phyloP scores from a whole-genome alignment of 2,113 vertebrate species.

The Herpailurus yagouaroundi region DNA sequence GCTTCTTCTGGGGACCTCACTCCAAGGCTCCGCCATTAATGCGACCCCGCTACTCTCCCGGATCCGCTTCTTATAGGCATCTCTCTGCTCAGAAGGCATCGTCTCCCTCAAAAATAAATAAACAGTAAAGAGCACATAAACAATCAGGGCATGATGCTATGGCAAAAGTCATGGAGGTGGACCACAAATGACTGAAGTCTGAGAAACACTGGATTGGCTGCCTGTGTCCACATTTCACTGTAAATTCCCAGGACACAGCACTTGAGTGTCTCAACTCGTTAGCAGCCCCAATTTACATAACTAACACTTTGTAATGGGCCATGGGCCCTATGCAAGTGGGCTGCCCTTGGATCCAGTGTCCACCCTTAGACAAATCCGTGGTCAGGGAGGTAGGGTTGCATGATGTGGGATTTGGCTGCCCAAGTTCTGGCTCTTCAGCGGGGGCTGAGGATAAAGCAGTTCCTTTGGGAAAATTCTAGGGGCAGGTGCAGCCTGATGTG shows the following conservation, averaged over 20 bases:
- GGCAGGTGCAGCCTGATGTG: neutral
- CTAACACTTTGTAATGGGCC: neutral
- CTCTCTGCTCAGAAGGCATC: neutral
- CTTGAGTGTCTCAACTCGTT: neutral
- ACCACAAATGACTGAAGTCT: neutral
- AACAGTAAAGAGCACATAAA: neutral
- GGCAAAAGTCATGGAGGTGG: neutral
- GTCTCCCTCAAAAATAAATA: too few relatives aligned
- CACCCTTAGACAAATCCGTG: neutral
- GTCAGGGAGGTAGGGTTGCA: neutral
- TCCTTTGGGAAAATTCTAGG: neutral
- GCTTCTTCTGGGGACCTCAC: neutral
- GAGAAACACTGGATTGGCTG: neutral
- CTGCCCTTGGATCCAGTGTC: neutral
- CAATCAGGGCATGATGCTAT: neutral
- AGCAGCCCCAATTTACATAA: neutral
- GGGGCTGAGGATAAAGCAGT: neutral
- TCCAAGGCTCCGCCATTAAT: neutral
- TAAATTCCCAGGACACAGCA: neutral
- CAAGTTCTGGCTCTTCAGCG: neutral
- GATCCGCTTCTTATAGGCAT: neutral
- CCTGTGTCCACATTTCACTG: neutral
- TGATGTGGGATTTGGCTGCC: neutral
- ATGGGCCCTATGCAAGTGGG: neutral
- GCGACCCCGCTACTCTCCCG: fast-evolving